Evolutionary conservation across 2,888 invertebrate genomes (phyloP).

Genomic region (Cancer borealis): DNA sequence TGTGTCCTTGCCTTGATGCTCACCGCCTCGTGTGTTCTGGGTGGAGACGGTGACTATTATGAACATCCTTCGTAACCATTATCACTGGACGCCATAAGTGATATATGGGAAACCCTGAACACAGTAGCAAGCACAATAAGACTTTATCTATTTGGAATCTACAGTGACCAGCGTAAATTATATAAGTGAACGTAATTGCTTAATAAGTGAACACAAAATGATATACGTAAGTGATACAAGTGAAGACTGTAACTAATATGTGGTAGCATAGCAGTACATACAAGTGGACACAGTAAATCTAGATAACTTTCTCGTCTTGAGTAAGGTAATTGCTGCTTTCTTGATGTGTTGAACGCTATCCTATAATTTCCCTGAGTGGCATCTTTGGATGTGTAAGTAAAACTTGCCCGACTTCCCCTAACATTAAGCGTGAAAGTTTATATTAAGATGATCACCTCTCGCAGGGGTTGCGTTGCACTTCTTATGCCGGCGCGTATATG

Average conservation of each 20-base stretch:
- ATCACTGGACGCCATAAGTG: background rate
- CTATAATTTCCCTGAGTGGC: background rate
- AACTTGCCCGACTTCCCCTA: background rate
- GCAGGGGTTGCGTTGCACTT: background rate
- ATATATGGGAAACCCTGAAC: background rate
- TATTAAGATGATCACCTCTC: background rate
- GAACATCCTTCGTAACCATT: background rate
- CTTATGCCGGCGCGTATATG: background rate
- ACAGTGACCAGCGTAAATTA: background rate
- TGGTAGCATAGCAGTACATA: too few species aligned
- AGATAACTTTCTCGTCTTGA: background rate
- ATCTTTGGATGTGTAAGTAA: background rate
- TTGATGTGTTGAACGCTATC: background rate
- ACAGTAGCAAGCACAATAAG: background rate
- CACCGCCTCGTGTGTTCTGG: background rate
- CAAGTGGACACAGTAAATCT: background rate
- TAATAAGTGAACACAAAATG: background rate
- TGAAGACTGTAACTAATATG: too few species aligned
- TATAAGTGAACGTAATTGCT: background rate
- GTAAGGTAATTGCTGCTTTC: background rate
- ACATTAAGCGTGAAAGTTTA: background rate
- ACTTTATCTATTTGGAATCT: background rate
- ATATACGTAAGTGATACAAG: too few species aligned
- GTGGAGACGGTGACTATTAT: background rate
- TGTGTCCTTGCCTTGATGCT: background rate